Evolutionary conservation across 30 jellyfish, hydroid and myxozoan species (phyloP), one percentile per base, ranked within the genome.

Genomic region (Hydra vulgaris): DNA sequence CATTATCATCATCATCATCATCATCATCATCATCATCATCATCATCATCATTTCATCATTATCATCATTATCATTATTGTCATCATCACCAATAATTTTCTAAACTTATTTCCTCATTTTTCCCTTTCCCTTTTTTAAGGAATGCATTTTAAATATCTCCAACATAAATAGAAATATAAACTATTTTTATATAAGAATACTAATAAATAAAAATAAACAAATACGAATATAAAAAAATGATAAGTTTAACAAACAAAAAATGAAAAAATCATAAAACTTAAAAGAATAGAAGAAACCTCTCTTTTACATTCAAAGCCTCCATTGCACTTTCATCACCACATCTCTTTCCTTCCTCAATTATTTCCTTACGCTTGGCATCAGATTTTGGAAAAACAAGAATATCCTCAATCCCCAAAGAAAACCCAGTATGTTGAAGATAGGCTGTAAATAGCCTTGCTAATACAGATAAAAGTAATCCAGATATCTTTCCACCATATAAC

Each of bases 391-490:
- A 80, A 3, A 90, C 97, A 16, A 95, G 86, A 73, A 89, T 95
- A 72, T 89, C 99, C 66, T 89, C 92, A 54, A 95, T 94, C 15
- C 99, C 99, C 86, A 95, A 72, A 26, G 96, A 83, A 95, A 95
- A 95, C 15, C 99, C 99, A 7, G 77, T 79, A 54, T 82, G 71
- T 56, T 90, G 96, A 54, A 95, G 84, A 66, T 80, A 90, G 23
- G 91, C 83, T 52, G 97, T 86, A 77, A 89, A 95, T 26, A 89
- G 86, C 56, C 99, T 78, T 23, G 95, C 99, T 23, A 95, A 79
- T 0, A 88, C 98, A 25, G 99, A 89, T 53, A 95, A 71, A 78
- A 95, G 83, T 66, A 26, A 66, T 7, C 96, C 96, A 20, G 96
- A 87, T 21, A 88, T 80, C 26, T 74, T 85, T 17, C 99, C 99